Evolutionary conservation across 2,797 vertebrate species (phyloP).

Genomic region (Ataeniobius toweri): DNA sequence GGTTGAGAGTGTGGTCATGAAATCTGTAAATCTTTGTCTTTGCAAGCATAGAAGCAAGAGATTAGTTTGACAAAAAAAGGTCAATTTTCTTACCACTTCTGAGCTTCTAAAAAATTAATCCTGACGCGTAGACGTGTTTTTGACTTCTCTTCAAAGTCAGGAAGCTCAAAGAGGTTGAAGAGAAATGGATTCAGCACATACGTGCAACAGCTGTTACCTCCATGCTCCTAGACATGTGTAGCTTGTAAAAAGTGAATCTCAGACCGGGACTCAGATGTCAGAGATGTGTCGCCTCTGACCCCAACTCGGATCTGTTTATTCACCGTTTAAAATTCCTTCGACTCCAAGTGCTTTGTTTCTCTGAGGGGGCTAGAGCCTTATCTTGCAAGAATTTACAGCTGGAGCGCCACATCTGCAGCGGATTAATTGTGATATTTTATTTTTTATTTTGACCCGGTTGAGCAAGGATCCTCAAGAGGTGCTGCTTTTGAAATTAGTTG

Average conservation of each 20-base stretch:
- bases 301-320: constrained; percentile 29
- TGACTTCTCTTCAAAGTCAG: constrained; percentile 21
- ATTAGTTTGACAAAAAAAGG: constrained; percentile 25
- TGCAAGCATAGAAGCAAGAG: constrained; percentile 2
- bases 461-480: constrained; percentile 1
- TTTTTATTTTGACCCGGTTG: constrained; percentile 34
- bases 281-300: constrained; percentile 39
- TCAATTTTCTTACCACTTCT: constrained; percentile 10
- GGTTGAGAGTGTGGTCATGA: constrained; percentile 52
- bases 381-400: constrained; percentile 26
- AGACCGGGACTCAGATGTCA: constrained; percentile 33
- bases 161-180: constrained; percentile 24
- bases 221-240: constrained; percentile 56
- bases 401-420: constrained; percentile 32
- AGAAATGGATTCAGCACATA: constrained; percentile 33
- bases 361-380: constrained; percentile 10
- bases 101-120: constrained; percentile 16
- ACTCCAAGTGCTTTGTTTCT: constrained; percentile 9
- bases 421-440: constrained; percentile 20
- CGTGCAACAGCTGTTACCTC: constrained; percentile 54
- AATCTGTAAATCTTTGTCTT: constrained; percentile 47
- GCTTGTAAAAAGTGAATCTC: constrained; percentile 55
- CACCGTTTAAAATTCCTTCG: constrained; percentile 17
- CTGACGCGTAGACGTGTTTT: neutral
- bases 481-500: neutral